These are phyloP conservation scores for Argynnis bischoffii DNA, from an alignment of 2,888 invertebrate species.

Conservation along the genomic window DNA sequence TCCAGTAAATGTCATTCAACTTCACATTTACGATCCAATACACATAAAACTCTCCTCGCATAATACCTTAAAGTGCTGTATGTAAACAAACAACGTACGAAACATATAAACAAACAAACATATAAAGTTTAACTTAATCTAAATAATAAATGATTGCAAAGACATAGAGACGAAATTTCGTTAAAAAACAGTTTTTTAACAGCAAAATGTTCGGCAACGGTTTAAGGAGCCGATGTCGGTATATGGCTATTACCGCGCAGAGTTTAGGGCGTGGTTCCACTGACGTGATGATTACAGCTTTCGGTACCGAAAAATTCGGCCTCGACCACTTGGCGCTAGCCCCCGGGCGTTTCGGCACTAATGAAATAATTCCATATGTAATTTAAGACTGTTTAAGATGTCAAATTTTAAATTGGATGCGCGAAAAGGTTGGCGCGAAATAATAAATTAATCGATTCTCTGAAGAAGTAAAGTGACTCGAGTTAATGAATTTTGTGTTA, in stretches of 20 bases:
- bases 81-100: slow-evolving; percentile 51
- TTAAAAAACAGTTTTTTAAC: neutral
- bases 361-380: slow-evolving; percentile 80
- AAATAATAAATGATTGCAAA: neutral
- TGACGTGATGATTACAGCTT: slow-evolving; percentile 78
- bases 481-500: slow-evolving; percentile 66
- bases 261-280: slow-evolving; percentile 66
- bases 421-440: slow-evolving; percentile 74
- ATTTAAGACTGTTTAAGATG: slow-evolving; percentile 82
- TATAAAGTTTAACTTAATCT: neutral
- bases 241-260: slow-evolving; percentile 73
- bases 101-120: neutral
- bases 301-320: slow-evolving; percentile 63
- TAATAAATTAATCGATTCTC: slow-evolving; percentile 79
- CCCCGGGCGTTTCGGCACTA: slow-evolving; percentile 64
- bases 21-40: slow-evolving; percentile 35
- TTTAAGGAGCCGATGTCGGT: slow-evolving; percentile 67
- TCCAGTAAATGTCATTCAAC: slow-evolving; percentile 1
- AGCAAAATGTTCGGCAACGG: slow-evolving; percentile 10
- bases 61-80: slow-evolving; percentile 13
- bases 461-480: slow-evolving; percentile 63
- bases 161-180: slow-evolving; percentile 1
- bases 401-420: slow-evolving; percentile 82
- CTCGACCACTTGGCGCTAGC: slow-evolving; percentile 45
- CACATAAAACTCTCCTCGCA: slow-evolving; percentile 21